These are phyloP conservation scores for Leucoraja ocellata DNA, from an alignment of 2,797 vertebrate genomes.

Conservation along the genomic window DNA sequence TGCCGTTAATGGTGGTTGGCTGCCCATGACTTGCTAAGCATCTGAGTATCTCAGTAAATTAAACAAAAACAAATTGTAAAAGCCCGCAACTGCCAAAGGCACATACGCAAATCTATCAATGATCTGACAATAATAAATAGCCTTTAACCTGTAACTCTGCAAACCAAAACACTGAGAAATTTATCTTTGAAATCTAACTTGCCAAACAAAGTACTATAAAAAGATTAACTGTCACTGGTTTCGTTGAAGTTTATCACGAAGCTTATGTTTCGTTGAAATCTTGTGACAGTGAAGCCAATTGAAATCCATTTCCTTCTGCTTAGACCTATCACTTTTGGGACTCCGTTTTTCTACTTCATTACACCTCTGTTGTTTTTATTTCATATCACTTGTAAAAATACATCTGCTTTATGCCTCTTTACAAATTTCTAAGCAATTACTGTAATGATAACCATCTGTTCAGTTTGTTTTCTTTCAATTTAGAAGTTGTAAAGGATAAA, in stretches of 20 bases:
- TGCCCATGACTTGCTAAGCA: not conserved
- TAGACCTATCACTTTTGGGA: not conserved
- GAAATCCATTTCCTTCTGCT: not conserved
- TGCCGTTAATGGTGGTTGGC: not conserved
- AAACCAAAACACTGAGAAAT: not conserved
- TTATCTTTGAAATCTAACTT: not conserved
- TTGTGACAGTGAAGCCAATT: not conserved
- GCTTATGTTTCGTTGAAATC: not conserved
- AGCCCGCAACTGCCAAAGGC: not conserved
- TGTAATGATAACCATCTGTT: not conserved
- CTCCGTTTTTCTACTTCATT: not conserved
- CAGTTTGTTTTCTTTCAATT: constrained; percentile 25
- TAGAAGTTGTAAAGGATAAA: not conserved
- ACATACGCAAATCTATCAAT: not conserved
- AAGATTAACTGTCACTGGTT: not conserved
- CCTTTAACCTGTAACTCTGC: not conserved
- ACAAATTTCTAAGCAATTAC: not conserved
- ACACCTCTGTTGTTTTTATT: not conserved
- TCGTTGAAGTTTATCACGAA: not conserved
- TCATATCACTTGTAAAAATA: constrained; percentile 1
- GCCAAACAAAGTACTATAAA: not conserved
- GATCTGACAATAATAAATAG: not conserved
- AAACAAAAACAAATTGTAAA: not conserved
- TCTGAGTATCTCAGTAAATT: not conserved
- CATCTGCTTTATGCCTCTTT: constrained; percentile 6